Evolutionary conservation across 2,113 vertebrate genomes (phyloP).

Genomic region (Rhinoderma darwinii): DNA sequence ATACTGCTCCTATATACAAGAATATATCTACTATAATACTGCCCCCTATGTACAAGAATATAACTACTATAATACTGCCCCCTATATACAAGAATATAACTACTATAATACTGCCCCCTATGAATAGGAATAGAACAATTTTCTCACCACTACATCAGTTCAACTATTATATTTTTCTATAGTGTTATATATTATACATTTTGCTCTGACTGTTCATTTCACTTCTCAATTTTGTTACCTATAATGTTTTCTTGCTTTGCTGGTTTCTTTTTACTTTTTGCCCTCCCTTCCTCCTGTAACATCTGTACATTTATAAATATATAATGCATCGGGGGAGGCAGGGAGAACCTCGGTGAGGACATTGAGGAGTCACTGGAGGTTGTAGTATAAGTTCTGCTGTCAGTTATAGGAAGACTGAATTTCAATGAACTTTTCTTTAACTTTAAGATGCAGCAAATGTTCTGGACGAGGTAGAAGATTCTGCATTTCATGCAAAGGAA

Average conservation of each 20-base stretch:
- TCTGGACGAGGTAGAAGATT: slow-evolving; percentile 8
- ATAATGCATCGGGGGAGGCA: neutral
- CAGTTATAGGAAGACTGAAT: too few species aligned
- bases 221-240: too few species aligned
- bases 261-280: neutral
- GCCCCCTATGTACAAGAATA: too few species aligned
- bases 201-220: too few species aligned
- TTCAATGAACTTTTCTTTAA: too few species aligned
- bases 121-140: neutral
- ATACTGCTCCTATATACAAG: neutral
- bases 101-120: neutral
- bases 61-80: too few species aligned
- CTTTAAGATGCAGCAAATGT: slow-evolving; percentile 25
- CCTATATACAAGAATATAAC: too few species aligned
- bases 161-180: too few species aligned
- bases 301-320: neutral
- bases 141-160: too few species aligned
- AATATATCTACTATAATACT: neutral
- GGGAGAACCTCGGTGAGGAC: neutral
- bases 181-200: too few species aligned
- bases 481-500: neutral
- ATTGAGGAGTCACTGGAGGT: neutral
- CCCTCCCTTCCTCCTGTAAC: neutral
- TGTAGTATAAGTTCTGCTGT: too few species aligned
- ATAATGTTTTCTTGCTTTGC: neutral